phyloP scores from a whole-genome alignment of 2,888 invertebrate species.

The Amaurobius ferox region DNA sequence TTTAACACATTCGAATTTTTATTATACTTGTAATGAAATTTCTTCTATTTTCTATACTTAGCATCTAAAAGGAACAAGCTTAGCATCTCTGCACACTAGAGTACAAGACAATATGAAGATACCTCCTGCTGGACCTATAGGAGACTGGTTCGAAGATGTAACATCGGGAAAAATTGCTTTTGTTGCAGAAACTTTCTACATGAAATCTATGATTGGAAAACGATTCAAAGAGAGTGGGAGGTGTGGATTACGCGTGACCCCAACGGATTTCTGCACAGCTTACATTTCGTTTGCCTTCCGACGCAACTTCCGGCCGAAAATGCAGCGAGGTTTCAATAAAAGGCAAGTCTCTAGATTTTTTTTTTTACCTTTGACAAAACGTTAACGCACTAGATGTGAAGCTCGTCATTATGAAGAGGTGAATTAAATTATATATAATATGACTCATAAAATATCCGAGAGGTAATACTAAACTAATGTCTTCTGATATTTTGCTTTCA shows the following conservation, averaged over 20 bases:
- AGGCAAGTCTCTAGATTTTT: not conserved
- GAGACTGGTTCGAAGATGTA: slow-evolving; percentile 24
- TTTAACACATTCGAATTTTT: too few relatives aligned
- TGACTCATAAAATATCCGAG: too few relatives aligned
- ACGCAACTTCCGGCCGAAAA: not conserved
- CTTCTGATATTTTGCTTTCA: too few relatives aligned
- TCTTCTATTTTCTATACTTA: too few relatives aligned
- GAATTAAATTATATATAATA: too few relatives aligned
- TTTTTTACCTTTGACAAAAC: too few relatives aligned
- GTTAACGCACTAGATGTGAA: too few relatives aligned
- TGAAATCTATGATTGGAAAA: slow-evolving; percentile 27
- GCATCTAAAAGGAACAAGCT: slow-evolving; percentile 22
- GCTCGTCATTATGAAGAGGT: too few relatives aligned
- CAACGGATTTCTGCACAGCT: slow-evolving; percentile 25
- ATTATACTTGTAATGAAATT: too few relatives aligned
- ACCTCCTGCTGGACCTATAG: not conserved
- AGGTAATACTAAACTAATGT: too few relatives aligned
- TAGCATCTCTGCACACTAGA: slow-evolving; percentile 17
- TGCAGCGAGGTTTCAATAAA: slow-evolving; percentile 1
- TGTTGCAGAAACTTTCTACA: slow-evolving; percentile 14
- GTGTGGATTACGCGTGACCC: slow-evolving; percentile 21
- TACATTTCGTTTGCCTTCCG: slow-evolving; percentile 40
- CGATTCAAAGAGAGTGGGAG: slow-evolving; percentile 25
- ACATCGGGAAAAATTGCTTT: slow-evolving; percentile 26
- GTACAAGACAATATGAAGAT: not conserved